A percentile compares a stretch with the other conserved stretches of the same genome.
Conservation (phyloP, 2,888 invertebrate species). For the Melanargia galathea region DNA sequence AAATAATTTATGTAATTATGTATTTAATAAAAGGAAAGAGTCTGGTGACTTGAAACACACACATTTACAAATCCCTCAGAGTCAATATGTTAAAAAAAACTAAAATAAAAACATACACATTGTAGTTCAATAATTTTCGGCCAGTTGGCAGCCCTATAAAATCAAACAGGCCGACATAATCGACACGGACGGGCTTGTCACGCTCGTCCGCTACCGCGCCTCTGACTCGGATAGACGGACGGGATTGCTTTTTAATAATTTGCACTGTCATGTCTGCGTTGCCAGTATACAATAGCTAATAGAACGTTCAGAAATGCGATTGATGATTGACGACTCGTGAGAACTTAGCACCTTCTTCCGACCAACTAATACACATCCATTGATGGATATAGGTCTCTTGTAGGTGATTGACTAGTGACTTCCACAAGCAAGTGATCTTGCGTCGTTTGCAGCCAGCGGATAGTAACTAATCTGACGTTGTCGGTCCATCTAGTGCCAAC, state of each 20-base stretch:
- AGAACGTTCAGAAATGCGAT: background rate
- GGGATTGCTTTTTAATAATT: constrained; percentile 36
- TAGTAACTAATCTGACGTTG: too few species aligned
- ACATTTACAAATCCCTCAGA: too few species aligned
- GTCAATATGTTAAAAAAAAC: too few species aligned
- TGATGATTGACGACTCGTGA: background rate
- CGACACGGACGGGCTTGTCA: constrained; percentile 41
- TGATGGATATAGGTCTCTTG: too few species aligned
- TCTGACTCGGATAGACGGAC: constrained; percentile 35
- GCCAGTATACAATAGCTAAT: constrained; percentile 12
- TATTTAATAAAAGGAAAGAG: too few species aligned
- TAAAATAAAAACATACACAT: background rate
- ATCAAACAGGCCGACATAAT: constrained; percentile 47
- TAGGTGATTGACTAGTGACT: too few species aligned
- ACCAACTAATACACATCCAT: too few species aligned
- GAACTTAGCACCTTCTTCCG: background rate
- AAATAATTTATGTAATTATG: too few species aligned
- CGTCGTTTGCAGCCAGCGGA: too few species aligned
- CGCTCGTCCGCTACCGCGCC: constrained; percentile 40
- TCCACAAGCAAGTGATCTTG: too few species aligned
- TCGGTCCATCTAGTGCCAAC: too few species aligned
- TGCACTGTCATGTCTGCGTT: constrained; percentile 39
- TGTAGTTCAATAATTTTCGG: background rate
- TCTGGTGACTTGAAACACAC: too few species aligned
- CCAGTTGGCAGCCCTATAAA: constrained; percentile 42